These are phyloP conservation scores for Opisthograptis luteolata DNA, from an alignment of 2,888 invertebrate genomes.

Conservation along the genomic window DNA sequence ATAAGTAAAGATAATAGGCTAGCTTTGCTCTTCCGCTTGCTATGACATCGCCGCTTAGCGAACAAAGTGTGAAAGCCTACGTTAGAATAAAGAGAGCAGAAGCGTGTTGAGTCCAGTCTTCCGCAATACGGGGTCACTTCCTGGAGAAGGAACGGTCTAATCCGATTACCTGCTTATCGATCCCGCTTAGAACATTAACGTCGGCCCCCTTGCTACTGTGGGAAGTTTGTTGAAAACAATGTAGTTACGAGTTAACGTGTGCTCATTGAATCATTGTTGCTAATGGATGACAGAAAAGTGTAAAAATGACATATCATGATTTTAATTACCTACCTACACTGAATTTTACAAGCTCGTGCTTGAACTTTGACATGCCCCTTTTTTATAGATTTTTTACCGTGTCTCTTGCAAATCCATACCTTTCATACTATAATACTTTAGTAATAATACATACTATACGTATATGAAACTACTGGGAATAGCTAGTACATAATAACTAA, in stretches of 20 bases:
- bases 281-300: background rate
- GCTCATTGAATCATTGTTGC: background rate
- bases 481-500: too few species aligned
- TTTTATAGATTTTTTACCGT: too few species aligned
- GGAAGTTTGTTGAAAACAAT: conserved; percentile 27
- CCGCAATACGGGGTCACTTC: conserved; percentile 73
- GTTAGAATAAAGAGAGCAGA: conserved; percentile 50
- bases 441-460: too few species aligned
- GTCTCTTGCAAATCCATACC: too few species aligned
- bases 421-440: too few species aligned
- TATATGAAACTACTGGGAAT: too few species aligned
- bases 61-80: conserved; percentile 16
- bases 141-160: conserved; percentile 64
- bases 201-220: too few species aligned
- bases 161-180: conserved; percentile 68
- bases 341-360: too few species aligned
- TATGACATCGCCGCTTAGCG: background rate
- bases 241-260: conserved; percentile 4
- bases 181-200: conserved; percentile 57
- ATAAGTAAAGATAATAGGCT: too few species aligned
- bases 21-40: background rate
- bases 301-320: too few species aligned
- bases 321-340: too few species aligned
- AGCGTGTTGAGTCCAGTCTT: conserved; percentile 66
- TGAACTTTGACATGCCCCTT: too few species aligned